Conservation (phyloP, 2,797 vertebrate species). For the Phylloscopus collybita region DNA sequence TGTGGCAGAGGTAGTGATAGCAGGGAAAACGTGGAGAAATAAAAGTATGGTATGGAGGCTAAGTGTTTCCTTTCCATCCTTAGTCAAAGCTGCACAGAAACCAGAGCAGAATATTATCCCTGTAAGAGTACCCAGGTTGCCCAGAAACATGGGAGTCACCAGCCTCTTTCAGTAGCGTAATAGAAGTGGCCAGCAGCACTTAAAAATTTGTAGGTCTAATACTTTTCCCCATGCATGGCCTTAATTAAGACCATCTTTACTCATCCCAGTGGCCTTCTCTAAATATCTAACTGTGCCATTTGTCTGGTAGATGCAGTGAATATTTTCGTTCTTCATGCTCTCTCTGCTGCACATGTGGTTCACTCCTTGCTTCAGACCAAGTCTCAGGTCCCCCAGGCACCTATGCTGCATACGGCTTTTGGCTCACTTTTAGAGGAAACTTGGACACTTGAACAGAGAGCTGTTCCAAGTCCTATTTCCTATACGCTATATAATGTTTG, state of each 20-base stretch:
- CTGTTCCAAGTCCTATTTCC: slow-evolving; percentile 20
- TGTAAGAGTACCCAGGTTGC: not conserved
- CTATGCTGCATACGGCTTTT: not conserved
- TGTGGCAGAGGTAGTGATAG: not conserved
- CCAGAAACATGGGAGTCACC: not conserved
- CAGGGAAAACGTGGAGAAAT: not conserved
- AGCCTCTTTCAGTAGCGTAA: not conserved
- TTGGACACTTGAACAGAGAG: not conserved
- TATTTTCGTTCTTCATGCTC: not conserved
- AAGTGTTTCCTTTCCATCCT: not conserved
- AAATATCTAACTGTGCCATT: not conserved
- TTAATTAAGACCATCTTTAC: not conserved
- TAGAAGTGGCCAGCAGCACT: not conserved
- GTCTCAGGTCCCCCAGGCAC: not conserved
- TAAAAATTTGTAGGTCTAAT: not conserved
- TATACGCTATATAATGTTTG: not conserved
- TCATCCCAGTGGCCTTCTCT: not conserved
- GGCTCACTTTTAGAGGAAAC: slow-evolving; percentile 17
- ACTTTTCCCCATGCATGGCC: not conserved
- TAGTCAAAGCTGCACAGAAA: not conserved
- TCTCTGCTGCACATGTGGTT: not conserved
- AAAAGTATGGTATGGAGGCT: not conserved
- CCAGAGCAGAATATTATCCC: not conserved
- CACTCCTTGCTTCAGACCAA: not conserved
- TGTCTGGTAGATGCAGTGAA: not conserved